Base-by-base conservation (phyloP, 2,797 vertebrate species). In the Rhinichthys osculus region DNA sequence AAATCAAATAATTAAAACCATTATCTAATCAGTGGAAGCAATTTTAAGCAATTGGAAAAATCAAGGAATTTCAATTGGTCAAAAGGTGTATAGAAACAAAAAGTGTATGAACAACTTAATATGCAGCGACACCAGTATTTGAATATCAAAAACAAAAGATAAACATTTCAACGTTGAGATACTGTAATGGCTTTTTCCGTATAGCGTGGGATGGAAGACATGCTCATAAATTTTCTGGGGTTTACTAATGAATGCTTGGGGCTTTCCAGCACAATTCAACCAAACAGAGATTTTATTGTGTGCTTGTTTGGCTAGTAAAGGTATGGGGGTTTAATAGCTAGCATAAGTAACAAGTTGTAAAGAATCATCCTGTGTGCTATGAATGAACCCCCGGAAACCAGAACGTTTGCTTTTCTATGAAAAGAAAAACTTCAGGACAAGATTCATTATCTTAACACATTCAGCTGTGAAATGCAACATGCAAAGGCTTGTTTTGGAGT, bases 261-360 rank as follows among this genome's bases (percentile, higher is more conserved):
- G 78, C 78, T 87, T 89, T 82, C 78, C 62, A 81, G 77, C 14
- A n/a, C 27, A 27, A 16, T 47, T 40, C 79, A 85, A 80, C 59
- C 38, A 83, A 86, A 88, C 84, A 86, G 78, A 78, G 78, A 78
- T 85, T 78, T 73, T 82, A 78, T 82, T 85, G 83, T 89, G 78
- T 38, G 85, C 27, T 64, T 47, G 50, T 82, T 71, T 81, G 84
- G 73, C 84, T 62, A 44, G 62, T 74, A 52, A 69, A 78, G 73
- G 85, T 78, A 72, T 30, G 52, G 50, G 54, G 66, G 54, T 85
- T 86, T 82, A 89, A 87, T 69, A 72, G 78, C 66, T 78, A 44
- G 78, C 44, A 67, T 73, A 73, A 59, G 80, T 57, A 85, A 72
- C 71, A 85, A 83, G 74, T 78, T 88, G 72, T 84, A 89, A 87